Evolutionary conservation across 2,113 vertebrate species (phyloP).

Genomic region (Hippocampus barbouri): DNA sequence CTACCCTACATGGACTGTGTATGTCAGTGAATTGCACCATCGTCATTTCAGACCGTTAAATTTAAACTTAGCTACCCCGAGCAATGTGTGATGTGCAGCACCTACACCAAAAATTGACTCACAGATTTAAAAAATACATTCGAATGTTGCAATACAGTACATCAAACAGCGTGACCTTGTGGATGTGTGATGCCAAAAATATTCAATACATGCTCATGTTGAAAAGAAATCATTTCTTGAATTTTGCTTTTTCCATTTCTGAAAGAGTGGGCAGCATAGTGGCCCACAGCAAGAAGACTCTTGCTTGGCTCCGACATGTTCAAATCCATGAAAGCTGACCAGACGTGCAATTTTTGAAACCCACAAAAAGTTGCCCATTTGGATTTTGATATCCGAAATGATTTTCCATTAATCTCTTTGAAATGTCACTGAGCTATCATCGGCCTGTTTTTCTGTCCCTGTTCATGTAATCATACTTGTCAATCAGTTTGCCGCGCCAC

Average conservation of each 20-base stretch:
- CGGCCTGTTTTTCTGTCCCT: no score
- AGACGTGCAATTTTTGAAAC: no score
- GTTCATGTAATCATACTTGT: no score
- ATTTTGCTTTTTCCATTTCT: not conserved
- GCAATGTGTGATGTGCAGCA: slow-evolving; percentile 33
- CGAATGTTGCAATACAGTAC: slow-evolving; percentile 13
- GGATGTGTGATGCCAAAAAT: slow-evolving; percentile 18
- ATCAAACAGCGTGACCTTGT: slow-evolving; percentile 33
- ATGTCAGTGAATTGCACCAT: slow-evolving; percentile 48
- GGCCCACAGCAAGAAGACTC: not conserved
- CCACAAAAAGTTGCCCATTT: not conserved
- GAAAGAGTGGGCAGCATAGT: not conserved
- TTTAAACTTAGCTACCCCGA: slow-evolving; percentile 35
- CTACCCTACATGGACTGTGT: slow-evolving; percentile 36
- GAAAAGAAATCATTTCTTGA: not conserved
- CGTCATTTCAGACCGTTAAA: slow-evolving; percentile 37
- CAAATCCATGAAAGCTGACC: no score
- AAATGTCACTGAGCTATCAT: no score
- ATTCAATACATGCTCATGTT: slow-evolving; percentile 10
- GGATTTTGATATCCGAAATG: not conserved
- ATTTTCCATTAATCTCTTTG: no score
- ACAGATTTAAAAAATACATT: slow-evolving; percentile 14
- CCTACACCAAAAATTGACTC: slow-evolving; percentile 37
- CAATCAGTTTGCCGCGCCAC: no score
- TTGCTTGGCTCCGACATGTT: not conserved